These are phyloP conservation scores for Tipula confusa DNA, from an alignment of 2,888 invertebrate genomes.

Conservation along the genomic window DNA sequence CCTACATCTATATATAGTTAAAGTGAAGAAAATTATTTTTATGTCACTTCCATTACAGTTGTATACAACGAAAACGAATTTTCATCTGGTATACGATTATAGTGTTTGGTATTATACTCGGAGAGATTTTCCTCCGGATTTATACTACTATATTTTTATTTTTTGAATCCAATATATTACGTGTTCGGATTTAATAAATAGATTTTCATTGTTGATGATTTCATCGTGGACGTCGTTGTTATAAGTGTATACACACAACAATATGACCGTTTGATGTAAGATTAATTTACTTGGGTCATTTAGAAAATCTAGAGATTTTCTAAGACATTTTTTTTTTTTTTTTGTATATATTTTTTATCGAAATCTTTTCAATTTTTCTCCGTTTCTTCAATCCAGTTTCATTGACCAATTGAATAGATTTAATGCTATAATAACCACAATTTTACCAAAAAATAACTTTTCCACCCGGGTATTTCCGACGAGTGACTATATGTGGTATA, in stretches of 20 bases:
- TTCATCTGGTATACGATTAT: not conserved
- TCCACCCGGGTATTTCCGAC: not conserved
- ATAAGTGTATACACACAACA: not conserved
- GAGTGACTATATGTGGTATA: not conserved
- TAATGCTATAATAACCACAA: not conserved
- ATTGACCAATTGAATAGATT: not conserved
- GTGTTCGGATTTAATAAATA: conserved; percentile 3
- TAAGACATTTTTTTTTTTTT: not conserved
- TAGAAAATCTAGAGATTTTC: not conserved
- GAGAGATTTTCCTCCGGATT: not conserved
- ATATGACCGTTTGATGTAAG: not conserved
- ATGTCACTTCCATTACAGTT: not conserved
- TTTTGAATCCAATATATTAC: conserved; percentile 14
- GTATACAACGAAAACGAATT: not conserved
- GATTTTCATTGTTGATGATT: conserved; percentile 3
- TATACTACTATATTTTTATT: not conserved
- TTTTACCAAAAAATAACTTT: too few relatives aligned
- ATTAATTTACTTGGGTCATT: not conserved
- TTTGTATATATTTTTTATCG: too few relatives aligned
- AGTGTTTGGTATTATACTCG: not conserved
- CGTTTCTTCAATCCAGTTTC: not conserved
- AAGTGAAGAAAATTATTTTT: conserved; percentile 3
- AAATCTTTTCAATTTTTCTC: not conserved
- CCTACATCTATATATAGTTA: too few relatives aligned
- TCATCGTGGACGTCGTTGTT: not conserved